These are phyloP conservation scores for Zingel zingel DNA, from an alignment of 2,113 vertebrate species.

Conservation along the genomic window DNA sequence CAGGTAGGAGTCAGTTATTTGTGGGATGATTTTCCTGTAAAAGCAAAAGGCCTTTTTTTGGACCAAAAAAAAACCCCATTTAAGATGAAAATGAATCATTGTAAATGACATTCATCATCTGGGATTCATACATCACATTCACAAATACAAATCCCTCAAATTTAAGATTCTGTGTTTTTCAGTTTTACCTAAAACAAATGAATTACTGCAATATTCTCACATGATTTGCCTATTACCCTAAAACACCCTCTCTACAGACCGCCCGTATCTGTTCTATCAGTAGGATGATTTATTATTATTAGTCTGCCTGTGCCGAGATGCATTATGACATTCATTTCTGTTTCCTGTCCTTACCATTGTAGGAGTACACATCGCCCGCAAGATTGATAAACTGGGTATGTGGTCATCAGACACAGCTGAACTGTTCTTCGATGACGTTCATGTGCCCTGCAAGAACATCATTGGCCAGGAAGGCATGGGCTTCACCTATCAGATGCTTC, in stretches of 20 bases:
- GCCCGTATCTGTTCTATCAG: not conserved
- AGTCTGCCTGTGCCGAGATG: not conserved
- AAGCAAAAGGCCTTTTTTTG: not conserved
- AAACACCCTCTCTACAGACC: not conserved
- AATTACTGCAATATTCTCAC: not conserved
- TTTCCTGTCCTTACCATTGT: not conserved
- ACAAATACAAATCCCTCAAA: not conserved
- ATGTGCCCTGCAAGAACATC: conserved; percentile 85
- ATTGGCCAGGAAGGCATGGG: conserved; percentile 90
- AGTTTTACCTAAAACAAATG: not conserved
- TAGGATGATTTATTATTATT: not conserved
- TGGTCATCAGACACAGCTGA: conserved; percentile 88
- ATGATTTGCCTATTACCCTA: not conserved
- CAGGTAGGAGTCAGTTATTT: conserved; percentile 75
- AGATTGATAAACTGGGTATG: conserved; percentile 90
- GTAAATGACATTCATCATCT: not conserved
- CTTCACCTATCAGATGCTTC: conserved; percentile 92
- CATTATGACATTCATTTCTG: not conserved
- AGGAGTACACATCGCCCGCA: conserved; percentile 88
- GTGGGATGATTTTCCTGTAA: not conserved
- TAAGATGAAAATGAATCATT: not conserved
- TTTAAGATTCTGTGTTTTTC: not conserved
- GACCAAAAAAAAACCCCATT: not conserved
- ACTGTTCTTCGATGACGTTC: conserved; percentile 90
- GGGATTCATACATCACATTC: not conserved